These are phyloP conservation scores for Lagria hirta DNA, from an alignment of 2,888 invertebrate genomes.

Conservation along the genomic window DNA sequence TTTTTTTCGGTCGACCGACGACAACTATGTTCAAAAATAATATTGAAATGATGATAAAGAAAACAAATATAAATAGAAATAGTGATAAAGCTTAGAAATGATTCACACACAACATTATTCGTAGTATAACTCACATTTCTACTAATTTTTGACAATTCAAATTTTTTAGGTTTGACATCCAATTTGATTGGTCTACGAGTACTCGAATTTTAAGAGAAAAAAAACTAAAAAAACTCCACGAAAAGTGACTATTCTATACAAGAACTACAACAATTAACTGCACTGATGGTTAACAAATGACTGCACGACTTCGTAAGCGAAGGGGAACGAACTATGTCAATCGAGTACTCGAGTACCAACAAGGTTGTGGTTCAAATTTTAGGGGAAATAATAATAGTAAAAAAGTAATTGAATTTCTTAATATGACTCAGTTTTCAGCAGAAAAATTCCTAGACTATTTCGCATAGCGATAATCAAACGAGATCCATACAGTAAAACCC, in stretches of 20 bases:
- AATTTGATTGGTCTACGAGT: too few species aligned
- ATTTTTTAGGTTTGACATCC: too few species aligned
- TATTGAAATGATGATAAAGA: constrained; percentile 4
- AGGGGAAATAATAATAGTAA: constrained; percentile 13
- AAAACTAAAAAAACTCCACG: not conserved
- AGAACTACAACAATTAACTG: constrained; percentile 19
- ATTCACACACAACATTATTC: too few species aligned
- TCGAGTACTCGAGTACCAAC: constrained; percentile 25
- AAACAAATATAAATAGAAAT: constrained; percentile 4
- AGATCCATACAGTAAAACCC: constrained; percentile 8
- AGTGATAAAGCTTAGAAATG: too few species aligned
- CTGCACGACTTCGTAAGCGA: constrained; percentile 17
- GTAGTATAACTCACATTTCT: too few species aligned
- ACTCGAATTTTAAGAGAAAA: constrained; percentile 1
- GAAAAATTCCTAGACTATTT: too few species aligned
- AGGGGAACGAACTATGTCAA: constrained; percentile 40
- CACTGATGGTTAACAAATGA: constrained; percentile 29
- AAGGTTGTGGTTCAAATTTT: constrained; percentile 24
- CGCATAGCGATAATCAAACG: constrained; percentile 5
- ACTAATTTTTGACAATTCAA: too few species aligned
- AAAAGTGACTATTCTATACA: not conserved
- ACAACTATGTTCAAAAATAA: too few species aligned
- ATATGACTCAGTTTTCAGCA: too few species aligned
- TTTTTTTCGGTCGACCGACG: too few species aligned
- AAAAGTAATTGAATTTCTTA: too few species aligned